Evolutionary conservation across 2,113 vertebrate genomes (phyloP).

Genomic region (Bubo blakistoni): DNA sequence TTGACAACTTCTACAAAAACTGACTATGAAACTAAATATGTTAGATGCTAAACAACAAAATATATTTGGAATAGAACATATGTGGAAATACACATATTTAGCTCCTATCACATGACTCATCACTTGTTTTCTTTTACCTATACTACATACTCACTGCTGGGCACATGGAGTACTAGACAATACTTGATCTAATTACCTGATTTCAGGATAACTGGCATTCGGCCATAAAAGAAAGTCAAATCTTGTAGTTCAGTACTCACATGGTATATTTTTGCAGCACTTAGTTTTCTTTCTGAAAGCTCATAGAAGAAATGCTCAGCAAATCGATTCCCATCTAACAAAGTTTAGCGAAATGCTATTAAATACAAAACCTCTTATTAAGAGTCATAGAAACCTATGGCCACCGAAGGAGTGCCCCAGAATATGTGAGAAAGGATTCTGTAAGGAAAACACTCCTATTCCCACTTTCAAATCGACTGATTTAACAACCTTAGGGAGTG

Average conservation of each 20-base stretch:
- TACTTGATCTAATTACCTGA: neutral
- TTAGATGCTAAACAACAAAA: neutral
- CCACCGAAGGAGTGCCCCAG: accelerated
- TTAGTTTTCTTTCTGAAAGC: neutral
- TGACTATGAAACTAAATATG: neutral
- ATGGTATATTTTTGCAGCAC: neutral
- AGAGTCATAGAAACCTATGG: neutral
- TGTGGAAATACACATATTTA: neutral
- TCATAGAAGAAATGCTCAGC: neutral
- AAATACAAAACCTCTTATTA: neutral
- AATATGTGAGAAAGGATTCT: neutral
- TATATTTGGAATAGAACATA: neutral
- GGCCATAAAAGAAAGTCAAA: neutral
- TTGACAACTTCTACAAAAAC: neutral
- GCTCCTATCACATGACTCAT: neutral
- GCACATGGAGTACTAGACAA: neutral
- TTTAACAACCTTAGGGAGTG: neutral
- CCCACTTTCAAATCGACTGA: neutral
- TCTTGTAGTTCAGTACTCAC: neutral
- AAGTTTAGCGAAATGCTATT: neutral
- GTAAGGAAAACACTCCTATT: neutral
- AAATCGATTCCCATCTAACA: neutral
- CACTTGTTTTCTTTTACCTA: neutral
- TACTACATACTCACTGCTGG: neutral
- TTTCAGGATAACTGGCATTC: neutral